Base-by-base conservation (phyloP, 1,140 invertebrate species). In the Drosophila varians region DNA sequence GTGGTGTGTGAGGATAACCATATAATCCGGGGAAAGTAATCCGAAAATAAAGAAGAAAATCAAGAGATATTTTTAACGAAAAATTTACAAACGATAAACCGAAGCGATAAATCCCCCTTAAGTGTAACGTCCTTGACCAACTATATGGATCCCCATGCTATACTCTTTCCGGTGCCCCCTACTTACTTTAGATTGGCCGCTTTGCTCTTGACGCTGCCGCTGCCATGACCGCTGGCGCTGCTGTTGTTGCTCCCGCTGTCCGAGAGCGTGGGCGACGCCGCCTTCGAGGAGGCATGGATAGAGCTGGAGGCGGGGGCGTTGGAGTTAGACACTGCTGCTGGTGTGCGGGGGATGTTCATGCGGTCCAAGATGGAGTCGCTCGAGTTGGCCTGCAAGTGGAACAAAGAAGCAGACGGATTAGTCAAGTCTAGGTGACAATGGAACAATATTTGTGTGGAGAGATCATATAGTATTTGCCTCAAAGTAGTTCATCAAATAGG, bases 181-280 rank as follows among this genome's bases (percentile, higher is more conserved):
- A 74, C 90, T 84, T 54, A 91, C 90, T 87, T 91, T 43, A 91
- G 69, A 70, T 89, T 91, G 21, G 88, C 90, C 46, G 90, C 89
- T 77, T 90, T 91, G 60, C 80, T 90, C 53, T 83, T 86, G 28
- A 90, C 83, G 51, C 86, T 90, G 28, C 77, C 65, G 42, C 52
- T 53, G 40, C 75, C 80, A 48, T 40, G 3, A 11, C 43, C 43
- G 18, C 62, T 65, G 45, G 45, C 47, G 34, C 55, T 49, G 47
- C 60, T 80, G 57, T 69, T 89, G 53, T 74, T 72, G 76, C 69
- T 83, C 47, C 78, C 79, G 45, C 88, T 82, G 62, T 90, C 89
- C 43, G 89, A 90, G 43, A 84, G 80, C 42, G 89, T 90, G 46
- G 89, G 89, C 73, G 89, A 90, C 34, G 86, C 68, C 12, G 82